Evolutionary conservation across 2,113 vertebrate species (phyloP).

Genomic region (Tragelaphus strepsiceros): DNA sequence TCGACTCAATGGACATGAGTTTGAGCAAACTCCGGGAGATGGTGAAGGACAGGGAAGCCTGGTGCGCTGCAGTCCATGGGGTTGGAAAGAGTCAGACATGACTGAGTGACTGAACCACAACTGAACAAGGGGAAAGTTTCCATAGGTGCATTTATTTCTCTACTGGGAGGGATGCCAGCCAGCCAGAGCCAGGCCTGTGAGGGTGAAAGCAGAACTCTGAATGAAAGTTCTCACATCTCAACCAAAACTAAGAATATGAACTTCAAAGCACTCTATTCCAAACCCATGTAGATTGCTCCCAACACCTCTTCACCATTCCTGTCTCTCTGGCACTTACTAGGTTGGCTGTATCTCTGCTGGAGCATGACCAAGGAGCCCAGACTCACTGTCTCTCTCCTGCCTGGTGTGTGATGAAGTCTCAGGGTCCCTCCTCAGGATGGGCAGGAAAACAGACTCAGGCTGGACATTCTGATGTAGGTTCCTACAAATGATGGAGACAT

Average conservation of each 20-base stretch:
- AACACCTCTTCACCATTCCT: not conserved
- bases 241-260: not conserved
- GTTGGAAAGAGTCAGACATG: not conserved
- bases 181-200: not conserved
- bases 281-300: not conserved
- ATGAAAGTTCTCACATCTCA: not conserved
- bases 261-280: too few species aligned
- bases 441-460: not conserved
- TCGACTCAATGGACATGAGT: fast-evolving
- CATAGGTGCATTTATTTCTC: not conserved
- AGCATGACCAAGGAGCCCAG: not conserved
- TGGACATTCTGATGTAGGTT: not conserved
- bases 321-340: not conserved
- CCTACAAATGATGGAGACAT: not conserved
- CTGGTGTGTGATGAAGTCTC: not conserved
- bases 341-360: not conserved
- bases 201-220: not conserved
- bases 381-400: not conserved
- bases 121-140: not conserved
- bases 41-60: not conserved
- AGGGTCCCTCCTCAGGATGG: not conserved
- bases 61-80: not conserved
- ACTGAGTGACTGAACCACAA: not conserved
- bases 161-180: not conserved
- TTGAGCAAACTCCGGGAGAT: not conserved